A percentile compares a stretch with the other conserved stretches of the same genome.
phyloP scores from a whole-genome alignment of 2,888 invertebrate genomes.

The Cenopis cana region DNA sequence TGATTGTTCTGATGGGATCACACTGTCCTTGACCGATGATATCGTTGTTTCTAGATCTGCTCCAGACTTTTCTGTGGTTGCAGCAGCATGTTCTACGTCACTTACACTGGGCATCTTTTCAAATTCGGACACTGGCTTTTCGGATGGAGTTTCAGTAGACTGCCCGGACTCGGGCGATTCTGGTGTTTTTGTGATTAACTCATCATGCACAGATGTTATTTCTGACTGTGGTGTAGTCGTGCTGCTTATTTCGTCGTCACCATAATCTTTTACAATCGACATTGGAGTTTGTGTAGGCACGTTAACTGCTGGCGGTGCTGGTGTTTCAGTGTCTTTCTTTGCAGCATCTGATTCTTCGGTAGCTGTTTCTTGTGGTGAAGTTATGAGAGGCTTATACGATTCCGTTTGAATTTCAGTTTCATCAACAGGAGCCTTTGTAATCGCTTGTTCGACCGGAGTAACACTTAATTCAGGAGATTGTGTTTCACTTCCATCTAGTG shows the following conservation, averaged over 20 bases:
- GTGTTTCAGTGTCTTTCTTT: slow-evolving; percentile 21
- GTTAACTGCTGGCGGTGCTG: slow-evolving; percentile 3
- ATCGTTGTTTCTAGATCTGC: slow-evolving; percentile 5
- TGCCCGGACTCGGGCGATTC: slow-evolving; percentile 2
- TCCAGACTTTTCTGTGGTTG: slow-evolving; percentile 1
- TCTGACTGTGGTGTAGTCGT: slow-evolving; percentile 9
- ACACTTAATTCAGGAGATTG: slow-evolving; percentile 2
- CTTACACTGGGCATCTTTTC: slow-evolving; percentile 5
- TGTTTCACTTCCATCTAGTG: slow-evolving; percentile 1
- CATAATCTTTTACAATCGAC: slow-evolving; percentile 35
- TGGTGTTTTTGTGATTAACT: slow-evolving; percentile 10
- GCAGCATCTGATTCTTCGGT: slow-evolving; percentile 36
- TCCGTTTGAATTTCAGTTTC: slow-evolving; percentile 28
- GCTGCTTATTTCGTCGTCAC: slow-evolving; percentile 11
- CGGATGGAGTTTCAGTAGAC: not conserved
- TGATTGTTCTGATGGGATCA: slow-evolving; percentile 9
- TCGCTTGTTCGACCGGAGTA: slow-evolving; percentile 8
- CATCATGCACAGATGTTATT: not conserved
- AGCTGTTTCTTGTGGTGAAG: slow-evolving; percentile 28
- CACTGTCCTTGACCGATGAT: not conserved
- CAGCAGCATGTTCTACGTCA: slow-evolving; percentile 1
- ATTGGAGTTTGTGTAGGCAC: slow-evolving; percentile 31
- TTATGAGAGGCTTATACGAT: slow-evolving; percentile 20
- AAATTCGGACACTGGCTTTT: slow-evolving; percentile 6
- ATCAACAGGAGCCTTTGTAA: slow-evolving; percentile 21